These are phyloP conservation scores for Entelurus aequoreus DNA, from an alignment of 2,113 vertebrate species.

Conservation along the genomic window DNA sequence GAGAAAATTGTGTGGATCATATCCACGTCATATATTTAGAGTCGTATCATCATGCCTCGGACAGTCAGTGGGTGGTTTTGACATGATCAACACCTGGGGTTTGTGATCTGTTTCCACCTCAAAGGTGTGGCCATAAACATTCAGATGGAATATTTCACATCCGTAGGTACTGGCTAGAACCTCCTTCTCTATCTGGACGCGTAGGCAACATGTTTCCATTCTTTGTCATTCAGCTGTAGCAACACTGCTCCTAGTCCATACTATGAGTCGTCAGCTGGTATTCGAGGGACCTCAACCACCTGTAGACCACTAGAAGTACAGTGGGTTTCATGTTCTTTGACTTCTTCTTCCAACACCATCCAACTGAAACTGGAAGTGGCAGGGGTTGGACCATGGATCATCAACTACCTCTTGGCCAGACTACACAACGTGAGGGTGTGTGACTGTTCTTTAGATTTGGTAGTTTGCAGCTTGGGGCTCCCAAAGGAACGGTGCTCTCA, in stretches of 20 bases:
- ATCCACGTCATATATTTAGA: not conserved
- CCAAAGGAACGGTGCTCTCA: no score
- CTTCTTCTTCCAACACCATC: no score
- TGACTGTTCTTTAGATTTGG: no score
- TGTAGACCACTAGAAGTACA: no score
- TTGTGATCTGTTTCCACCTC: constrained; percentile 14
- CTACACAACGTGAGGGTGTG: no score
- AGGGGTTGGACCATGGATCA: no score
- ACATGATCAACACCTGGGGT: not conserved
- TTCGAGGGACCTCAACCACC: not conserved
- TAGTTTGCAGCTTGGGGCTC: no score
- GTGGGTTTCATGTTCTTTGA: no score
- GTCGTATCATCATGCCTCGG: constrained; percentile 3
- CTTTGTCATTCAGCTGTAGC: not conserved
- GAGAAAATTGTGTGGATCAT: constrained; percentile 5
- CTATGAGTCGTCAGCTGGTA: constrained; percentile 12
- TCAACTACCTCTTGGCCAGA: no score
- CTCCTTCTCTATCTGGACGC: not conserved
- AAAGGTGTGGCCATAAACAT: constrained; percentile 7
- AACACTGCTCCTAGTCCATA: constrained; percentile 7
- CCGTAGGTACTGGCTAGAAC: constrained; percentile 1
- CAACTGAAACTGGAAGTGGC: no score
- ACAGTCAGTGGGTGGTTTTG: constrained; percentile 6
- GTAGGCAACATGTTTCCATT: constrained; percentile 2
- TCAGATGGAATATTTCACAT: constrained; percentile 16